phyloP scores from a whole-genome alignment of 1,140 invertebrate genomes.

The Trissolcus basalis region DNA sequence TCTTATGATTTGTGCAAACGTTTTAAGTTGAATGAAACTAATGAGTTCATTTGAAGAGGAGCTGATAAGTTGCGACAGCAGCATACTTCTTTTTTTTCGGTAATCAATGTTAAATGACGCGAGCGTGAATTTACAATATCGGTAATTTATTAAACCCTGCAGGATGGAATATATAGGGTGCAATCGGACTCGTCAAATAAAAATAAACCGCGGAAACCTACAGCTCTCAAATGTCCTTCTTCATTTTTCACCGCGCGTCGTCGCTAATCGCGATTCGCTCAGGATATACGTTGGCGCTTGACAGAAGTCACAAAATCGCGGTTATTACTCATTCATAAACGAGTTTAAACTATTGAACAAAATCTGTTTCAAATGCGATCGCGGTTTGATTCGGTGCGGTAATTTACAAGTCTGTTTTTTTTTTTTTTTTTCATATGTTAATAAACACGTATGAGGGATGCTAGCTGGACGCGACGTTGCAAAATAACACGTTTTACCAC shows the following conservation, averaged over 20 bases:
- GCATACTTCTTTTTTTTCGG: constrained; percentile 25
- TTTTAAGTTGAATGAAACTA: too few relatives aligned
- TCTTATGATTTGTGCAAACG: too few relatives aligned
- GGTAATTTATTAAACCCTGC: constrained; percentile 38
- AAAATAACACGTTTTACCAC: constrained; percentile 53
- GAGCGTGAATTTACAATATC: constrained; percentile 23
- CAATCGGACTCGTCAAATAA: constrained; percentile 49
- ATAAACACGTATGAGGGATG: too few relatives aligned
- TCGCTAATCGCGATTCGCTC: constrained; percentile 28
- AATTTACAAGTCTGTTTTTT: too few relatives aligned
- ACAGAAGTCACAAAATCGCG: neutral
- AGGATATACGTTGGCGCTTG: too few relatives aligned
- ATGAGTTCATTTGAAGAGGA: too few relatives aligned
- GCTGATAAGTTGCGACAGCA: neutral
- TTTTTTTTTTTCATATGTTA: too few relatives aligned
- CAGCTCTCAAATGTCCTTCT: constrained; percentile 41
- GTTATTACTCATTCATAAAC: neutral
- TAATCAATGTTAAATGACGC: constrained; percentile 51
- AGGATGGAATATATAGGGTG: constrained; percentile 31
- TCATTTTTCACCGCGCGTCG: constrained; percentile 48
- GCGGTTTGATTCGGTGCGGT: too few relatives aligned
- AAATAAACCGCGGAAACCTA: constrained; percentile 38
- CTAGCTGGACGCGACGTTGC: constrained; percentile 30
- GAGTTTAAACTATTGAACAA: too few relatives aligned
- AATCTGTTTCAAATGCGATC: too few relatives aligned